Base-by-base conservation (phyloP, 2,797 vertebrate genomes). In the Macroramphosus scolopax region DNA sequence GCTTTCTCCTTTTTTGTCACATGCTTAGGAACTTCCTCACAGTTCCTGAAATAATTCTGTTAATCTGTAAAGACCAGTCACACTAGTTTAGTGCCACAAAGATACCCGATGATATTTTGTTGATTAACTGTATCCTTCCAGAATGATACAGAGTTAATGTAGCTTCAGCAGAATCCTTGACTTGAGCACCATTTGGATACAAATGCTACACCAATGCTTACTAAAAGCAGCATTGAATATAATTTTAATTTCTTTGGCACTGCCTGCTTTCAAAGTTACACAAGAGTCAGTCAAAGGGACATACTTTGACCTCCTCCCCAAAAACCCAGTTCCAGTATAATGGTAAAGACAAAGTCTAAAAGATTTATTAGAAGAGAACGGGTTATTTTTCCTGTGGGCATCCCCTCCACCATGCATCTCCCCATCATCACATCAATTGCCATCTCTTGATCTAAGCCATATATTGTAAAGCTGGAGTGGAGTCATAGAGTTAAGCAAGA, bases 11-110 rank as follows among this genome's bases (percentile, higher is more conserved):
- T 11, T 9, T 39, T 38, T 44, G 60, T 84, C 68, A 66, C 54
- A 36, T 69, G 71, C 46, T 26, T 22, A 34, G 38, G 30, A 45
- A 72, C 77, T 82, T 85, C 76, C 72, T 65, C 57, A n/a, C n/a
- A n/a, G n/a, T n/a, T n/a, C n/a, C n/a, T n/a, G n/a, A n/a, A n/a
- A n/a, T n/a, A n/a, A n/a, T n/a, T n/a, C n/a, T n/a, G n/a, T n/a
- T n/a, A n/a, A n/a, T n/a, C n/a, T n/a, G n/a, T n/a, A n/a, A n/a
- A n/a, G n/a, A n/a, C n/a, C n/a, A n/a, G n/a, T n/a, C n/a, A n/a
- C n/a, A n/a, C n/a, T n/a, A n/a, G n/a, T n/a, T n/a, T n/a, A n/a
- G n/a, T n/a, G n/a, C n/a, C n/a, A n/a, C n/a, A n/a, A n/a, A n/a
- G n/a, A n/a, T n/a, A n/a, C n/a, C n/a, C n/a, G n/a, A n/a, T n/a